A percentile compares a stretch with the other conserved stretches of the same genome.
These are phyloP conservation scores for Lophotriccus pileatus DNA, from an alignment of 2,797 vertebrate genomes.

Conservation along the genomic window DNA sequence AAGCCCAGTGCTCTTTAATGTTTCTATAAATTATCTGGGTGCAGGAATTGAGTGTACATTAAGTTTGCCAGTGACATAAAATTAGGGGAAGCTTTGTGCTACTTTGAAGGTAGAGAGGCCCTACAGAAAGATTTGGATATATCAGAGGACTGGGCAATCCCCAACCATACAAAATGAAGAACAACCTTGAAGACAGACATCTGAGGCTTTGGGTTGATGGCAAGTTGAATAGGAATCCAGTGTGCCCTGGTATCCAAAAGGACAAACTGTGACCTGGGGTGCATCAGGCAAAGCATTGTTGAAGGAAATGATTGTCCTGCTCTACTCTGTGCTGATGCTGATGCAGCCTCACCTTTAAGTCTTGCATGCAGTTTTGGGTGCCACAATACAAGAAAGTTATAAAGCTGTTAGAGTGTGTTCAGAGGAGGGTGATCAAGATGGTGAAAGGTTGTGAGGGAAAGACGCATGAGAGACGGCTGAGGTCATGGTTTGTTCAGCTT, in stretches of 20 bases:
- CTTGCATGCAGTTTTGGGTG: fast-evolving
- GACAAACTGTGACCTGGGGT: fast-evolving
- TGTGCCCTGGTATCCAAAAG: background rate
- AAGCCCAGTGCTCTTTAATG: background rate
- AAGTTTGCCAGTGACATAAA: background rate
- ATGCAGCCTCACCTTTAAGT: fast-evolving
- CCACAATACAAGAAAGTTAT: background rate
- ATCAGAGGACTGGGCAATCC: background rate
- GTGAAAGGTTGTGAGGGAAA: background rate
- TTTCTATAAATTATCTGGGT: background rate
- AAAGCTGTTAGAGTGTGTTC: background rate
- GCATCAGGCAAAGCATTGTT: fast-evolving
- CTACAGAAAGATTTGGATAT: background rate
- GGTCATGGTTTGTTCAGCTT: background rate
- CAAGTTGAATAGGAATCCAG: background rate
- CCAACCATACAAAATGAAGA: background rate
- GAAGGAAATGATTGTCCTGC: fast-evolving
- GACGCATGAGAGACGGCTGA: background rate
- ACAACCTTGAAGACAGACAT: background rate
- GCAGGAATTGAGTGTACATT: background rate
- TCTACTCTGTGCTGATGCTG: background rate
- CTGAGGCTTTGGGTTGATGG: background rate
- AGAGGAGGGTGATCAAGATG: background rate
- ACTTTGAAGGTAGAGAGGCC: background rate
- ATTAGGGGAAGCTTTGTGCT: background rate